Conservation (phyloP, 2,888 invertebrate species). For the Andrena minutula region DNA sequence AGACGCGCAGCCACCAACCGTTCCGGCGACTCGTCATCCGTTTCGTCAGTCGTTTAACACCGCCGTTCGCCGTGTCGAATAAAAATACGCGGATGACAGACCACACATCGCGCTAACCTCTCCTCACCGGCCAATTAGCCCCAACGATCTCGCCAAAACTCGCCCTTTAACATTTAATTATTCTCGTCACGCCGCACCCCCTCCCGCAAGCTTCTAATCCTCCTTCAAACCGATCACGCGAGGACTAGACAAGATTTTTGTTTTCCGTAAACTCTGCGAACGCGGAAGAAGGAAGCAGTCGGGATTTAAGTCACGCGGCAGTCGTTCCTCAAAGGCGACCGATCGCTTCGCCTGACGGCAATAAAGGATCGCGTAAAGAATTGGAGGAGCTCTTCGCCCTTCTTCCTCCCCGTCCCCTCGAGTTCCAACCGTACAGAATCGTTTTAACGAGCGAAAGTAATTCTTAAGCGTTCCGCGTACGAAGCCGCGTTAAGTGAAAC, state of each 20-base stretch:
- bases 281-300: no score
- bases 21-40: conserved; percentile 74
- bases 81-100: conserved; percentile 81
- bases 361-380: not conserved
- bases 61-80: conserved; percentile 81
- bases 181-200: conserved; percentile 7
- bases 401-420: not conserved
- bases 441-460: conserved; percentile 54
- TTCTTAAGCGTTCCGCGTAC: conserved; percentile 24
- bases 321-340: not conserved
- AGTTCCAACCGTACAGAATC: not conserved
- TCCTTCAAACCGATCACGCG: not conserved
- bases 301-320: not conserved
- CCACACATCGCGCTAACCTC: conserved; percentile 76
- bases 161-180: not conserved
- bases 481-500: conserved; percentile 5
- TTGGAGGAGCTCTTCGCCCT: not conserved
- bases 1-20: conserved; percentile 25
- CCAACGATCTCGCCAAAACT: conserved; percentile 26
- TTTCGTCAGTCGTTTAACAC: conserved; percentile 83
- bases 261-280: no score
- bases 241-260: no score
- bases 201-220: not conserved
- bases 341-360: not conserved
- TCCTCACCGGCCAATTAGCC: conserved; percentile 57